Conservation (phyloP, 2,113 vertebrate species). For the Grus americana region DNA sequence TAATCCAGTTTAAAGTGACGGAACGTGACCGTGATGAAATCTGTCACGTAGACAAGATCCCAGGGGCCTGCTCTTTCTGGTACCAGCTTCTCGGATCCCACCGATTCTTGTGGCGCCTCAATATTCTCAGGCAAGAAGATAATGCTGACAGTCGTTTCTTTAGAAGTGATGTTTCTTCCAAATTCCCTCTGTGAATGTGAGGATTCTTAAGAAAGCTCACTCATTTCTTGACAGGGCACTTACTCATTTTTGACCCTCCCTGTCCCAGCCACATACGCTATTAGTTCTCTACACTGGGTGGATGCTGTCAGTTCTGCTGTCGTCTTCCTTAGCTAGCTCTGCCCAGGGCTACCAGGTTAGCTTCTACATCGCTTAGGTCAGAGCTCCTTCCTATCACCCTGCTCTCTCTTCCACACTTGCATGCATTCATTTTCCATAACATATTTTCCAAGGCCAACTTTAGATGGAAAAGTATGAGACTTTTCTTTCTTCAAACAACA, state of each 20-base stretch:
- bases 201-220: neutral
- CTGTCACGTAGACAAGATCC: neutral
- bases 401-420: neutral
- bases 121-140: neutral
- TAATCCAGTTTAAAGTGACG: neutral
- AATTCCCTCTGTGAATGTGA: neutral
- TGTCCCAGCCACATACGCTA: neutral
- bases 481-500: neutral
- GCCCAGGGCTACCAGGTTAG: neutral
- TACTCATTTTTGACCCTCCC: neutral
- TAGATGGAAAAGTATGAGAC: neutral
- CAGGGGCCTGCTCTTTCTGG: neutral
- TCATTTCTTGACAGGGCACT: neutral
- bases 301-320: neutral
- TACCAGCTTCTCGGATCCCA: neutral
- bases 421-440: neutral
- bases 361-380: neutral
- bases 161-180: neutral
- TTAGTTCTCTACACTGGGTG: neutral
- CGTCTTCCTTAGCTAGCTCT: neutral
- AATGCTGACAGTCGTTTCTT: neutral
- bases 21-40: neutral
- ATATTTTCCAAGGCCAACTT: neutral
- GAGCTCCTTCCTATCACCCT: neutral
- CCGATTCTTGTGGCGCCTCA: neutral